phyloP scores from a whole-genome alignment of 2,797 vertebrate species.

The Sebastiscus albofasciatus region DNA sequence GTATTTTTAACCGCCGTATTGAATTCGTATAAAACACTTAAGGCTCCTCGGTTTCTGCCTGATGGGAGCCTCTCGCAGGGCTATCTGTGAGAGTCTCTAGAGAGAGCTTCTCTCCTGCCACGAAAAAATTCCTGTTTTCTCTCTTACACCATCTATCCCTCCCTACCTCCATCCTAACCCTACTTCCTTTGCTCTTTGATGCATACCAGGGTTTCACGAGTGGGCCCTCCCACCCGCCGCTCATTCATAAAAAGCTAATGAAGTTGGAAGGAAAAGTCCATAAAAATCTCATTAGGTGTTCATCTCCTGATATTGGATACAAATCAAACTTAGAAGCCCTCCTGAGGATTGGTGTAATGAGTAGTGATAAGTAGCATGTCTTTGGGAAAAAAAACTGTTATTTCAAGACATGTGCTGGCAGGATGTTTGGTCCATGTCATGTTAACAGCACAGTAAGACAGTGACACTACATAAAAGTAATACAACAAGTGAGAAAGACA shows the following conservation, averaged over 20 bases:
- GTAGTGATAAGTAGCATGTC: constrained; percentile 61
- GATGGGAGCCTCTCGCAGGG: constrained; percentile 77
- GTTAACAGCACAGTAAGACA: constrained; percentile 30
- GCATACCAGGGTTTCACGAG: constrained; percentile 61
- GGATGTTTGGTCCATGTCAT: constrained; percentile 40
- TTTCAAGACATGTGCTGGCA: constrained; percentile 38
- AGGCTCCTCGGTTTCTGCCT: constrained; percentile 78
- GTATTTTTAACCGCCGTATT: constrained; percentile 87
- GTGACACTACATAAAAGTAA: constrained; percentile 1
- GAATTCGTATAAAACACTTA: constrained; percentile 87
- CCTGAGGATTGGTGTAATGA: constrained; percentile 75
- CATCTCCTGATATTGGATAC: constrained; percentile 75
- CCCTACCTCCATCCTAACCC: constrained; percentile 48
- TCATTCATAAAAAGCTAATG: constrained; percentile 86
- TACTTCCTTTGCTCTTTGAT: constrained; percentile 57
- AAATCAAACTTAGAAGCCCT: constrained; percentile 77
- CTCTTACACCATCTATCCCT: constrained; percentile 65
- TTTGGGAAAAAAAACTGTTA: constrained; percentile 18
- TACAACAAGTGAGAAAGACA: constrained; percentile 10
- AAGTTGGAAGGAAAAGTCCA: constrained; percentile 79
- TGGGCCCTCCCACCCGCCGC: constrained; percentile 11
- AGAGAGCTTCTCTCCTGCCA: constrained; percentile 78
- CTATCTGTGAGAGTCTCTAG: constrained; percentile 78
- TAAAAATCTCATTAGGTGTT: constrained; percentile 81
- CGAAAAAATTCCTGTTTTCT: constrained; percentile 67